Conservation (phyloP, 2,888 invertebrate species). For the Rhogogaster chlorosoma region DNA sequence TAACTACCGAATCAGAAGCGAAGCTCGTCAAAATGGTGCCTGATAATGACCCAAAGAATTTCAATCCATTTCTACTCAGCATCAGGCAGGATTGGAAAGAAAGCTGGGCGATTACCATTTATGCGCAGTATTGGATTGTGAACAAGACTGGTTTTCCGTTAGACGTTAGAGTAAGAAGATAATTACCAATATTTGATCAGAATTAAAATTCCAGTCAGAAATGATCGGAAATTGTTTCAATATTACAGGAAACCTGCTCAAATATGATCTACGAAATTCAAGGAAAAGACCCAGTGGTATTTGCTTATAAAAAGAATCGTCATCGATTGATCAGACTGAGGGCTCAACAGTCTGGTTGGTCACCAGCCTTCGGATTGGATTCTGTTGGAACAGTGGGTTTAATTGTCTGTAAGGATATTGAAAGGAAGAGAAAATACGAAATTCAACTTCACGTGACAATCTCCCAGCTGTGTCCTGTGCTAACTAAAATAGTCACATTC, state of each 20-base stretch:
- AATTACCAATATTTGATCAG: constrained; percentile 19
- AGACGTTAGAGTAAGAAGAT: constrained; percentile 84
- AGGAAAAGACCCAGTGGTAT: constrained; percentile 85
- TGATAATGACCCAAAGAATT: constrained; percentile 84
- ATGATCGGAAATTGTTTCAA: neutral
- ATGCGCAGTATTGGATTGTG: constrained; percentile 93
- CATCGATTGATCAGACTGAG: constrained; percentile 79
- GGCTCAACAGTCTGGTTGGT: constrained; percentile 84
- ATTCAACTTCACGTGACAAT: constrained; percentile 86
- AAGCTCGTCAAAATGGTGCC: constrained; percentile 84
- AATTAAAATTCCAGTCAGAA: neutral
- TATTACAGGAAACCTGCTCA: constrained; percentile 81
- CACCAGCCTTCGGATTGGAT: constrained; percentile 83
- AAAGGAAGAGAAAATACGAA: constrained; percentile 86
- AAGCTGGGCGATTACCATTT: constrained; percentile 84
- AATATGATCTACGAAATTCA: constrained; percentile 82
- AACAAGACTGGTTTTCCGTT: constrained; percentile 93
- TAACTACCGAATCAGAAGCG: constrained; percentile 83
- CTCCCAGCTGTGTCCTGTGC: constrained; percentile 86
- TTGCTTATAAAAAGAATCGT: constrained; percentile 81
- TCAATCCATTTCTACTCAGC: constrained; percentile 84
- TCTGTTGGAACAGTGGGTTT: constrained; percentile 88
- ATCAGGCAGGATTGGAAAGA: constrained; percentile 83
- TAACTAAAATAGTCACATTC: constrained; percentile 89
- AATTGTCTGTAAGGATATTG: constrained; percentile 86